Evolutionary conservation across 2,113 vertebrate species (phyloP).

Genomic region (Centrocercus urophasianus): DNA sequence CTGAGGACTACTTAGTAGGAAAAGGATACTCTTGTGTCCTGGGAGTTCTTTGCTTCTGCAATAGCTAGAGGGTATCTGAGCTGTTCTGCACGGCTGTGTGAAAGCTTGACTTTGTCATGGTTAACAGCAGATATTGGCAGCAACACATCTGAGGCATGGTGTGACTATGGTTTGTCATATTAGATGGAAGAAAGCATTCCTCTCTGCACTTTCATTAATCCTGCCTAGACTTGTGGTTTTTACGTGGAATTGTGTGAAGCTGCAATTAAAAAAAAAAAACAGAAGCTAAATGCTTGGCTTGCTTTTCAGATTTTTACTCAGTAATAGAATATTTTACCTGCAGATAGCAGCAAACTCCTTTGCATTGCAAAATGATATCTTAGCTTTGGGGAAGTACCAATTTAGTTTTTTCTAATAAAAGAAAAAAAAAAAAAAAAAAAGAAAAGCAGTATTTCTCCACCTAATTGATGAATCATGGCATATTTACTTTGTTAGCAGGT

Average conservation of each 20-base stretch:
- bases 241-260: neutral
- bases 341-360: constrained; percentile 72
- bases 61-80: neutral
- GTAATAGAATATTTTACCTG: constrained; percentile 67
- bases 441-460: neutral
- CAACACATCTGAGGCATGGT: neutral
- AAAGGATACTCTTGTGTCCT: neutral
- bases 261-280: neutral
- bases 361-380: constrained; percentile 11
- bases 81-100: neutral
- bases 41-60: neutral
- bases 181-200: neutral
- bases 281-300: neutral
- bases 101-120: neutral
- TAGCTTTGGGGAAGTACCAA: neutral
- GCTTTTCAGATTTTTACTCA: constrained; percentile 20
- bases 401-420: constrained; percentile 4
- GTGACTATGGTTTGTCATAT: neutral
- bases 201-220: neutral
- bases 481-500: neutral
- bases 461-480: neutral
- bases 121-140: neutral
- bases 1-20: neutral
- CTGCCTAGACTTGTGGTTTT: neutral
- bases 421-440: neutral